Percentiles rank a stretch among this genome's conserved stretches.
phyloP scores from a whole-genome alignment of 2,888 invertebrate species.

The Eupsilia transversa region DNA sequence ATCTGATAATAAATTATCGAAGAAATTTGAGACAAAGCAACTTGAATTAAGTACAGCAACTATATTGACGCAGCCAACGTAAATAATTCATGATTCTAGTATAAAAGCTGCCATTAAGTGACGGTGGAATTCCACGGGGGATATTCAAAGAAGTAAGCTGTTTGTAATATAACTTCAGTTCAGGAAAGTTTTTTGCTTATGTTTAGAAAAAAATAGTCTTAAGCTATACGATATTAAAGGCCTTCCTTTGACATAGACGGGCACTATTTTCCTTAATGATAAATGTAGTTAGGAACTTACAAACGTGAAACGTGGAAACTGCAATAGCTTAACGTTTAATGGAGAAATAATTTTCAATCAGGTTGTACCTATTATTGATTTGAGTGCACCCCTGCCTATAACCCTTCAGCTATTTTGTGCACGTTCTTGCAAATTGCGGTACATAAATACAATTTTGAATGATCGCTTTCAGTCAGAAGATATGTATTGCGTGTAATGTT shows the following conservation, averaged over 20 bases:
- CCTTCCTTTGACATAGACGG: neutral
- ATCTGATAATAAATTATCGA: constrained; percentile 46
- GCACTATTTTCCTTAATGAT: neutral
- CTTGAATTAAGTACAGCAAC: constrained; percentile 63
- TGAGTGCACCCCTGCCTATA: neutral
- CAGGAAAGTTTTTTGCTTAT: constrained; percentile 28
- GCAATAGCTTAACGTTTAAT: neutral
- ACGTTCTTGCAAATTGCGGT: neutral
- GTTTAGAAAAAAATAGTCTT: constrained; percentile 12
- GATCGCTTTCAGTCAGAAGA: constrained; percentile 1
- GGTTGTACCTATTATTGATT: neutral
- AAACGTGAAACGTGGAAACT: neutral
- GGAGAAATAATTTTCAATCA: neutral
- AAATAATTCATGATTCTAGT: constrained; percentile 70
- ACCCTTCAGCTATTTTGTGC: neutral
- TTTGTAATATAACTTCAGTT: too few species aligned
- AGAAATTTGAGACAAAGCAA: constrained; percentile 52
- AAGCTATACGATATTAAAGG: neutral
- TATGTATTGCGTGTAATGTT: constrained; percentile 44
- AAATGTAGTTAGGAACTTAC: neutral
- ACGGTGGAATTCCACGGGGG: constrained; percentile 39
- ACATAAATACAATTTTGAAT: constrained; percentile 12
- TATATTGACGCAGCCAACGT: constrained; percentile 62
- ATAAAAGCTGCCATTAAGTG: constrained; percentile 47
- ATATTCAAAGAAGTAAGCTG: constrained; percentile 16